Evolutionary conservation across 2,113 vertebrate species (phyloP), one percentile per base, ranked within the genome.

Genomic region (Sminthopsis crassicaudata): DNA sequence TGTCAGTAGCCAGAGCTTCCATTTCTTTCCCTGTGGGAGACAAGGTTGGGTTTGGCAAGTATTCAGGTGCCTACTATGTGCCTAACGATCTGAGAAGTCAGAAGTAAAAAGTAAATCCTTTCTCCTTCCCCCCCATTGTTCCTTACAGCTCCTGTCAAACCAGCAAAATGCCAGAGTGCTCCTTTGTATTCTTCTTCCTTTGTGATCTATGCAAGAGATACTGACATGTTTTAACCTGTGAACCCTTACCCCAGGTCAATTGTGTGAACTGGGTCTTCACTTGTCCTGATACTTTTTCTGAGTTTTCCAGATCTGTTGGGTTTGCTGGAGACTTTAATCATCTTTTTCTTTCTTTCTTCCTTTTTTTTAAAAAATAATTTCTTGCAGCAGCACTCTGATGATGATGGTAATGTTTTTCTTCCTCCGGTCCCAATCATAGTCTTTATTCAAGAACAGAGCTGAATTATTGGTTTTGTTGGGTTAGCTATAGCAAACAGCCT

Each of bases 121-220:
- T 46, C 6, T 16, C 26, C 14, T 90, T 46, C 22, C 5, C 2
- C 23, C n/a, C 8, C 26, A 9, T 10, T 46, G 89, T n/a, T 24
- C 94, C 89, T 91, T 95, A 90, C 48, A 67, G 53, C n/a, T 84
- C 95, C 95, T 90, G 92, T 9, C 88, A 95, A 55, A n/a, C 0
- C 23, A 36, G 52, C 22, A n/a, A n/a, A n/a, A n/a, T 19, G 46
- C 36, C 46, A 51, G n/a, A 36, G 92, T 89, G 92, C 27, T 25
- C 9, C 55, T 0, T 88, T 92, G 89, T 52, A 7, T 53, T 92
- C 14, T 27, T 90, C 57, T 55, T 55, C 60, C 55, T 53, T 90
- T 0, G 1, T 27, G 30, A 46, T 91, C 3, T 8, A 51, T 26
- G 26, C n/a, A 8, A 53, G 48, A 67, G 57, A 51, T 84, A 46